Evolutionary conservation across 2,797 vertebrate genomes (phyloP).

Genomic region (Acanthurus leucopareius): DNA sequence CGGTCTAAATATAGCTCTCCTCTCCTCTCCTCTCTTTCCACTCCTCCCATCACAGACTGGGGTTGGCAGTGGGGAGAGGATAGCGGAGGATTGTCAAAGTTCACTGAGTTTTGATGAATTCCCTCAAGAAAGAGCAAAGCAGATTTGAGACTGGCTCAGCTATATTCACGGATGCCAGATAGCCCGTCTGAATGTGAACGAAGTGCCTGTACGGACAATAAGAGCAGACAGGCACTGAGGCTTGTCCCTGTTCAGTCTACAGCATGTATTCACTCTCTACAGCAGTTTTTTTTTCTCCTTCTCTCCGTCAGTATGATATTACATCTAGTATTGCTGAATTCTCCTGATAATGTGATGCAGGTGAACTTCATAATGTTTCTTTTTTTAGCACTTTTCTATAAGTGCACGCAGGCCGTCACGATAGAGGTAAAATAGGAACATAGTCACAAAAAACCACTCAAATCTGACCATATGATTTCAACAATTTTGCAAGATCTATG

Average conservation of each 20-base stretch:
- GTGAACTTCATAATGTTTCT: constrained; percentile 47
- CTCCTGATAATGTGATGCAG: constrained; percentile 42
- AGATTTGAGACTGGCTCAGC: constrained; percentile 66
- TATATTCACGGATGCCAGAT: constrained; percentile 55
- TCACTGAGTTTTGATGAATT: constrained; percentile 78
- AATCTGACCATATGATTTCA: not conserved
- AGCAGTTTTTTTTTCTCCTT: constrained; percentile 2
- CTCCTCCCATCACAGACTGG: constrained; percentile 60
- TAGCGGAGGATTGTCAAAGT: constrained; percentile 75
- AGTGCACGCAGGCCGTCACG: not conserved
- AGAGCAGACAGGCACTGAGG: constrained; percentile 29
- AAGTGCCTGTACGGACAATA: constrained; percentile 40
- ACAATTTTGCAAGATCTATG: not conserved
- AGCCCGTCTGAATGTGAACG: constrained; percentile 64
- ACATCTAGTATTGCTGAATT: constrained; percentile 35
- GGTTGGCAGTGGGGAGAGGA: constrained; percentile 50
- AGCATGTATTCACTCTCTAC: constrained; percentile 17
- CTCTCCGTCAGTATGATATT: constrained; percentile 29
- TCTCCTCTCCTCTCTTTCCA: constrained; percentile 28
- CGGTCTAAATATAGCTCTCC: constrained; percentile 81
- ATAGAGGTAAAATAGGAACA: not conserved
- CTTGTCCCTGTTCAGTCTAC: constrained; percentile 17
- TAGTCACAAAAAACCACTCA: not conserved
- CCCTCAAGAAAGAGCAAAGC: constrained; percentile 69
- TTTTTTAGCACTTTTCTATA: constrained; percentile 41